Conservation (phyloP, 2,888 invertebrate genomes). For the Euclidia mi region DNA sequence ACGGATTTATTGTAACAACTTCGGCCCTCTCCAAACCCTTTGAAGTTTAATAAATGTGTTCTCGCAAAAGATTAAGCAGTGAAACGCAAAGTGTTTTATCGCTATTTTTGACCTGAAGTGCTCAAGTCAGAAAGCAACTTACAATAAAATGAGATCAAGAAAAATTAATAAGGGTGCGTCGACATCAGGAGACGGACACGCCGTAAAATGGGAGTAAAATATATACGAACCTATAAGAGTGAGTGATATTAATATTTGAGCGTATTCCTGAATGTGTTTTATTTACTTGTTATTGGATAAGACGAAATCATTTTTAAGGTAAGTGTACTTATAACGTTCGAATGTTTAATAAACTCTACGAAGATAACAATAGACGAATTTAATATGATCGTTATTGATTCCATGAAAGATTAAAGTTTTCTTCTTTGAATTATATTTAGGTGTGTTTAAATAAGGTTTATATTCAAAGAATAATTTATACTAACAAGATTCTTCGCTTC, state of each 20-base stretch:
- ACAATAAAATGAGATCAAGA: constrained; percentile 51
- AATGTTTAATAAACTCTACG: too few relatives aligned
- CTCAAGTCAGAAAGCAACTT: constrained; percentile 36
- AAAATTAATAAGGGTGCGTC: constrained; percentile 71
- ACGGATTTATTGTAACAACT: constrained; percentile 14
- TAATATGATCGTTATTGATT: too few relatives aligned
- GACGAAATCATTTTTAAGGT: constrained; percentile 8
- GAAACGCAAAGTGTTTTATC: constrained; percentile 13
- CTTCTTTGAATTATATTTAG: too few relatives aligned
- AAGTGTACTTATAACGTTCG: constrained; percentile 13
- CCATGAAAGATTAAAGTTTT: too few relatives aligned
- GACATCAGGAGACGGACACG: constrained; percentile 68
- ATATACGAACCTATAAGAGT: constrained; percentile 75
- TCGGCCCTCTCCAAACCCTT: constrained; percentile 5
- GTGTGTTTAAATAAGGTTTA: too few relatives aligned
- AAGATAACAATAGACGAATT: too few relatives aligned
- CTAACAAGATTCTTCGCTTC: too few relatives aligned
- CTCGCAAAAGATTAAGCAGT: constrained; percentile 11
- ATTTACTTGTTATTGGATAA: constrained; percentile 34
- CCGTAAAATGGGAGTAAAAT: constrained; percentile 77
- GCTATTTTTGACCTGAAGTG: constrained; percentile 13
- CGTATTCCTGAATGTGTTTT: constrained; percentile 52
- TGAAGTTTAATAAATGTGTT: constrained; percentile 8
- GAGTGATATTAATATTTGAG: constrained; percentile 71
- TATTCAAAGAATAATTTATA: too few relatives aligned